Conservation (phyloP, 1,140 invertebrate genomes). For the Drosophila sp. region DNA sequence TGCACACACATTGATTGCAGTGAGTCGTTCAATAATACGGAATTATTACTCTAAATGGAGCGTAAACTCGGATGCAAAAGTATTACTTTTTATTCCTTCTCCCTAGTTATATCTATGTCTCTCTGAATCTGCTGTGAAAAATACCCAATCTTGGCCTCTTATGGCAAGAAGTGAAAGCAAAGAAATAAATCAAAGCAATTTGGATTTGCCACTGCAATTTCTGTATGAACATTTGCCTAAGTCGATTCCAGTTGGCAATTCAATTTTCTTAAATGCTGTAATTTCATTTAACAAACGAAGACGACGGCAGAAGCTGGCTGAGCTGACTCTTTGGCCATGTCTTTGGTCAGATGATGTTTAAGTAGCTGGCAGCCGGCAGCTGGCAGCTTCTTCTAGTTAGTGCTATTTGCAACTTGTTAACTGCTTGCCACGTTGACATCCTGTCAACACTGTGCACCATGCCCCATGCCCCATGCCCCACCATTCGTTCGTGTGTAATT, state of each 20-base stretch:
- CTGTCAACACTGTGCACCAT: background rate
- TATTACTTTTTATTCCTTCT: too few relatives aligned
- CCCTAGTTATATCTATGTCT: too few relatives aligned
- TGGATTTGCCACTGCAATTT: too few relatives aligned
- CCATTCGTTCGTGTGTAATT: constrained; percentile 27
- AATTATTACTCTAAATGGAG: background rate
- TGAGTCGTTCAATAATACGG: background rate
- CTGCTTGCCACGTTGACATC: constrained; percentile 35
- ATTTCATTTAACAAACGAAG: constrained; percentile 60
- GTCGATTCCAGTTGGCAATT: constrained; percentile 41
- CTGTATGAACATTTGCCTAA: too few relatives aligned
- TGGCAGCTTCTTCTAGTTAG: constrained; percentile 16
- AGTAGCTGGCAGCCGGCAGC: background rate
- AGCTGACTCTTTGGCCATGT: constrained; percentile 29
- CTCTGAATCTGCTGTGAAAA: too few relatives aligned
- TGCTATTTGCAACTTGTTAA: constrained; percentile 38
- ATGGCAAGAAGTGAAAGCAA: too few relatives aligned
- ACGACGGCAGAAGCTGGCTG: background rate
- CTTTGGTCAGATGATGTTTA: constrained; percentile 30
- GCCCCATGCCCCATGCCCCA: background rate
- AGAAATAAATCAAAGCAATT: too few relatives aligned
- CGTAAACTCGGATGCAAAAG: background rate
- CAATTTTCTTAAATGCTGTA: constrained; percentile 60
- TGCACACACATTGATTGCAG: background rate
- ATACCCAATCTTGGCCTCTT: too few relatives aligned